Evolutionary conservation across 2,113 vertebrate genomes (phyloP).

Genomic region (Albula glossodonta): DNA sequence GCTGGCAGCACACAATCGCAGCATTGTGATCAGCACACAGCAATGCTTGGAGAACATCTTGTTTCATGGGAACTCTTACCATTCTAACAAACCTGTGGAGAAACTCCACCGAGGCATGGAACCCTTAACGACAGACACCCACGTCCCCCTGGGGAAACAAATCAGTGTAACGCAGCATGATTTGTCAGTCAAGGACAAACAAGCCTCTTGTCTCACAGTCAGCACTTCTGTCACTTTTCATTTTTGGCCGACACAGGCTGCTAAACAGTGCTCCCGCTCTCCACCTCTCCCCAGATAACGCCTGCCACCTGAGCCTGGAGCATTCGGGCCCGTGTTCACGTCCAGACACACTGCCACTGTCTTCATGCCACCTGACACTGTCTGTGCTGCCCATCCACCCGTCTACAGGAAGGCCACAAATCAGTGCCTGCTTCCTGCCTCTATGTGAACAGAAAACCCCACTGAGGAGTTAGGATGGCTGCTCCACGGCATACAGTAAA

Average conservation of each 20-base stretch:
- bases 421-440: not conserved
- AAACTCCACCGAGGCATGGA: slow-evolving; percentile 16
- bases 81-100: not conserved
- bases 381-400: not conserved
- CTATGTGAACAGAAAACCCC: not conserved
- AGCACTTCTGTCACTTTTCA: slow-evolving; percentile 30
- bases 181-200: slow-evolving; percentile 33
- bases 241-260: slow-evolving; percentile 15
- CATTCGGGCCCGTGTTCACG: not conserved
- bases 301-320: not conserved
- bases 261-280: slow-evolving; percentile 11
- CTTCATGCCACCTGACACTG: not conserved
- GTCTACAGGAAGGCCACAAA: not conserved
- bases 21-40: not conserved
- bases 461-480: too few species aligned
- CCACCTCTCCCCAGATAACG: not conserved
- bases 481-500: not conserved
- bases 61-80: not conserved
- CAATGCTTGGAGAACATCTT: not conserved
- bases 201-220: slow-evolving; percentile 23
- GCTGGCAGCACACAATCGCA: not conserved
- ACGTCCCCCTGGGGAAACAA: slow-evolving; percentile 25
- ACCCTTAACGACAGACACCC: slow-evolving; percentile 23
- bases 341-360: not conserved
- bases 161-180: slow-evolving; percentile 29